A percentile compares a stretch with the other conserved stretches of the same genome.
Evolutionary conservation across 2,888 invertebrate genomes (phyloP).

Genomic region (Diogma glabrata): DNA sequence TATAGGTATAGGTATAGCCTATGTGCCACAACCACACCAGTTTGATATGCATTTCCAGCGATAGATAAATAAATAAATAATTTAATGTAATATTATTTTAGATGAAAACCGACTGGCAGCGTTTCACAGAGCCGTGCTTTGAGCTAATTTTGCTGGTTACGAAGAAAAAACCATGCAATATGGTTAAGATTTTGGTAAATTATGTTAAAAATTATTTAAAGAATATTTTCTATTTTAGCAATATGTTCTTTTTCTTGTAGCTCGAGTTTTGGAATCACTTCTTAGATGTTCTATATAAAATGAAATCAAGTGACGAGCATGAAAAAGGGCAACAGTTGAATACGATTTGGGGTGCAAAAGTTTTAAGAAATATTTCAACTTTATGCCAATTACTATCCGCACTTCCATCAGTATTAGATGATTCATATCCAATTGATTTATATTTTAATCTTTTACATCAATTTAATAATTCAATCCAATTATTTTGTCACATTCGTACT

Average conservation of each 20-base stretch:
- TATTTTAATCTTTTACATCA: background rate
- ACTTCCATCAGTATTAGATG: constrained; percentile 45
- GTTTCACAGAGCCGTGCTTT: constrained; percentile 56
- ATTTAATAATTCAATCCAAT: background rate
- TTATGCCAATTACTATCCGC: constrained; percentile 52
- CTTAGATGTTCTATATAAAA: no score
- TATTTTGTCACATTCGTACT: background rate
- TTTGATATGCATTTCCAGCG: no score
- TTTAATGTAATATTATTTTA: no score
- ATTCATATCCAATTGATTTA: background rate
- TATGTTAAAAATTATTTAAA: no score
- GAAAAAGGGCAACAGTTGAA: no score
- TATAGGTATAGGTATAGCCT: no score
- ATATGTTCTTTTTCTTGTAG: no score
- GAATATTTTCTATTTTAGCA: no score
- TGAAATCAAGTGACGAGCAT: no score
- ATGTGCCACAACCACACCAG: no score
- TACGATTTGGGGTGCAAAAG: constrained; percentile 12
- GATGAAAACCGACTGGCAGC: constrained; percentile 68
- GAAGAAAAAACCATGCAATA: constrained; percentile 52
- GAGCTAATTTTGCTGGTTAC: constrained; percentile 61
- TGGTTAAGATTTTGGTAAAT: constrained; percentile 41
- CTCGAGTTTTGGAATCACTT: no score
- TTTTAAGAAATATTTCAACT: constrained; percentile 50
- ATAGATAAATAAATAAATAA: no score